These are phyloP conservation scores for Formica selysi DNA, from an alignment of 1,140 invertebrate species.

Conservation along the genomic window DNA sequence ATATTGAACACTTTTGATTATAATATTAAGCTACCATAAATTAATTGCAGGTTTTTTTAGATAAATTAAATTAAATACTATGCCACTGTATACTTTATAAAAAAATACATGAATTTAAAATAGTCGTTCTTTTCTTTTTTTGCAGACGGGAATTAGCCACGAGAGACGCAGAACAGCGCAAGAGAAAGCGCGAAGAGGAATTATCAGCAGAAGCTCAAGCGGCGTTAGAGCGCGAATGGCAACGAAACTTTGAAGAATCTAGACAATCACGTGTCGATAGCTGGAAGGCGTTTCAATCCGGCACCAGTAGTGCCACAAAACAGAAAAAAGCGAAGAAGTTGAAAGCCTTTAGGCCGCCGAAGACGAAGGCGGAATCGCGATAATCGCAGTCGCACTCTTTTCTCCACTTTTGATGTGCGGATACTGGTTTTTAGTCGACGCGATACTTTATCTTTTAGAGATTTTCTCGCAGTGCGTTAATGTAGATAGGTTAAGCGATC, in stretches of 20 bases:
- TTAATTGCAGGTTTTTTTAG: background rate
- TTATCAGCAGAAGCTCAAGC: constrained; percentile 96
- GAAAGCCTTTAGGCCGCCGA: constrained; percentile 96
- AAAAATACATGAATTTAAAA: background rate
- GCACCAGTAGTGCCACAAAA: constrained; percentile 89
- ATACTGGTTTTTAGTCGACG: constrained; percentile 62
- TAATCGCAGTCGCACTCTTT: constrained; percentile 84
- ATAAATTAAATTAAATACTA: background rate
- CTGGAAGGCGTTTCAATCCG: constrained; percentile 97
- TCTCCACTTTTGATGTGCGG: constrained; percentile 20
- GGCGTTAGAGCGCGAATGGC: constrained; percentile 97
- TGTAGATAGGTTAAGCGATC: constrained; percentile 35
- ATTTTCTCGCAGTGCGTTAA: constrained; percentile 63
- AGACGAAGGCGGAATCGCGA: constrained; percentile 98
- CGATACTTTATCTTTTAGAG: constrained; percentile 50
- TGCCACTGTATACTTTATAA: background rate
- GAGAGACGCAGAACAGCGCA: constrained; percentile 97
- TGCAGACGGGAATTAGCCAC: constrained; percentile 91
- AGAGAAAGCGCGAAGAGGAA: constrained; percentile 97
- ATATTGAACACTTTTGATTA: background rate
- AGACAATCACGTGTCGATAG: constrained; percentile 97
- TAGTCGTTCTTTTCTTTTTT: constrained; percentile 34
- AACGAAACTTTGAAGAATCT: constrained; percentile 99
- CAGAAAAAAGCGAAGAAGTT: constrained; percentile 92
- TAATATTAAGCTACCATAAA: background rate